A percentile compares a stretch with the other conserved stretches of the same genome.
phyloP scores from a whole-genome alignment of 2,797 vertebrate species.

The Masticophis lateralis region DNA sequence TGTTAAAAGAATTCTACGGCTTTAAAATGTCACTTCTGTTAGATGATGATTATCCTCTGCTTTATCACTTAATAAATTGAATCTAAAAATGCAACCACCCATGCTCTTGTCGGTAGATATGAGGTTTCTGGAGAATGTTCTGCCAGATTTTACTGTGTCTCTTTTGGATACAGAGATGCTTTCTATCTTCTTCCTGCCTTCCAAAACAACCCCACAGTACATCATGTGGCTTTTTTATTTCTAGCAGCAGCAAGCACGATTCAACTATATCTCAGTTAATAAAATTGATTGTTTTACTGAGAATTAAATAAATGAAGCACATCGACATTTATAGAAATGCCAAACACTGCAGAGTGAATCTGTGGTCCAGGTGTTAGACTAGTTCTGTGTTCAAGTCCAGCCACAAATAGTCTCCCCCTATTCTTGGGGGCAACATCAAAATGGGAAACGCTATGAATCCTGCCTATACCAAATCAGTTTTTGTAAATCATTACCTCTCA shows the following conservation, averaged over 20 bases:
- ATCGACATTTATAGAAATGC: not conserved
- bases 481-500: not conserved
- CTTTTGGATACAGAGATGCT: not conserved
- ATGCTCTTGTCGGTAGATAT: not conserved
- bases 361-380: not conserved
- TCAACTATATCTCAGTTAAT: not conserved
- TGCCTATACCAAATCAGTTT: not conserved
- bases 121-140: not conserved
- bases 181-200: not conserved
- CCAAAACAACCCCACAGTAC: not conserved
- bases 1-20: not conserved
- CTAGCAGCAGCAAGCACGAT: not conserved
- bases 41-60: not conserved
- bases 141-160: not conserved
- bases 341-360: not conserved
- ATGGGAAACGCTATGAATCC: not conserved
- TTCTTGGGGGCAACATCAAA: not conserved
- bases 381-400: not conserved
- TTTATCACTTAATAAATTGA: not conserved
- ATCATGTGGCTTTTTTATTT: not conserved
- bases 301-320: not conserved
- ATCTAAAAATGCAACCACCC: not conserved
- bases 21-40: not conserved
- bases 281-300: not conserved
- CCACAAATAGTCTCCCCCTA: not conserved